phyloP scores from a whole-genome alignment of 2,888 invertebrate genomes.

The Hypomecis punctinalis region DNA sequence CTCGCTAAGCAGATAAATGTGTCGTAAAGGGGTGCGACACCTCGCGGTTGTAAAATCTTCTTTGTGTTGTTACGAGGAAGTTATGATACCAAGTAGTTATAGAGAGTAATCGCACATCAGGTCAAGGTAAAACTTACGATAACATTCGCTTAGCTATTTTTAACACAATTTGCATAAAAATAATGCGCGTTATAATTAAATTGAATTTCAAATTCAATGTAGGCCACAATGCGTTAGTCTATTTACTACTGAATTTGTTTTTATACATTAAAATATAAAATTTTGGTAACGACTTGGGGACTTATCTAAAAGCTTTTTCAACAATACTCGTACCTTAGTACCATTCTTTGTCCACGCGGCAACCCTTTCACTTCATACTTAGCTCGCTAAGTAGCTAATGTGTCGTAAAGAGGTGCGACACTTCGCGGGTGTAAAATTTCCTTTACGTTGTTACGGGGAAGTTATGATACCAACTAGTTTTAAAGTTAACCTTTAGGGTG shows the following conservation, averaged over 20 bases:
- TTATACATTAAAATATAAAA: no score
- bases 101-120: constrained; percentile 10
- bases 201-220: no score
- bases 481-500: background rate
- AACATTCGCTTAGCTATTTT: no score
- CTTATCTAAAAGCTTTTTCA: constrained; percentile 20
- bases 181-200: no score
- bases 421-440: constrained; percentile 35
- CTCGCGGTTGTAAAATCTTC: constrained; percentile 35
- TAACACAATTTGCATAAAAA: no score
- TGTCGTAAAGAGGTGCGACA: constrained; percentile 38
- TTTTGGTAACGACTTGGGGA: no score
- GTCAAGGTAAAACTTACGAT: no score
- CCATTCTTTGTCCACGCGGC: background rate
- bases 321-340: constrained; percentile 9
- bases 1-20: constrained; percentile 35
- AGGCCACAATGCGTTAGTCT: no score
- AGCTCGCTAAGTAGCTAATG: constrained; percentile 35
- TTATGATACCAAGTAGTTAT: constrained; percentile 21
- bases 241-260: no score
- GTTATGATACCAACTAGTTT: constrained; percentile 22
- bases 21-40: constrained; percentile 38
- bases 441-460: constrained; percentile 16
- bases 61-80: constrained; percentile 15
- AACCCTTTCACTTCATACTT: constrained; percentile 23